Evolutionary conservation across 2,888 invertebrate species (phyloP).

Genomic region (Xestia c-nigrum): DNA sequence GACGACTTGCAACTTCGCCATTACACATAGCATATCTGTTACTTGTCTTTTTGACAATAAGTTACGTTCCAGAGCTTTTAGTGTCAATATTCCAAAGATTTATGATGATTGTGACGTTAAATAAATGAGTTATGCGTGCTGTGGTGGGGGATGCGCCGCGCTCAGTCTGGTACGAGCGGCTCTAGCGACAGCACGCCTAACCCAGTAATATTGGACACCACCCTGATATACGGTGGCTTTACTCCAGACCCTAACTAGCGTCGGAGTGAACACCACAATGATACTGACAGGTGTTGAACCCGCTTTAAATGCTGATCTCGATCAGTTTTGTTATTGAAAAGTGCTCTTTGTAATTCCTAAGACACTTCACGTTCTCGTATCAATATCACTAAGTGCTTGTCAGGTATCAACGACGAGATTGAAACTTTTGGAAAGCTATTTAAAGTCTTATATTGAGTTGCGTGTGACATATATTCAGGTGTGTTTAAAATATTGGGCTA

Average conservation of each 20-base stretch:
- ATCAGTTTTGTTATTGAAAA: not conserved
- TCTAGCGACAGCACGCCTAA: too few relatives aligned
- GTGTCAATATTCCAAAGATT: not conserved
- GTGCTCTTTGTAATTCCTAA: not conserved
- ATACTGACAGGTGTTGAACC: not conserved
- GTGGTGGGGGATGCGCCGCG: too few relatives aligned
- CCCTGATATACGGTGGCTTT: too few relatives aligned
- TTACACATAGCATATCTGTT: not conserved
- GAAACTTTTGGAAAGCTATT: not conserved
- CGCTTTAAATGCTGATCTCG: not conserved
- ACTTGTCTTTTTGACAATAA: not conserved
- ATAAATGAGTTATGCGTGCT: too few relatives aligned
- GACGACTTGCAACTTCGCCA: not conserved
- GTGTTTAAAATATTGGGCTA: not conserved
- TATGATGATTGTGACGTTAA: too few relatives aligned
- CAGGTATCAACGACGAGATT: not conserved
- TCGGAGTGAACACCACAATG: too few relatives aligned
- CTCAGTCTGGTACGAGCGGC: too few relatives aligned
- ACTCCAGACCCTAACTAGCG: too few relatives aligned
- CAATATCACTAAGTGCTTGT: constrained; percentile 15
- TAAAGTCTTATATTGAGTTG: not conserved
- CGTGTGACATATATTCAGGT: not conserved
- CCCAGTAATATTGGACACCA: too few relatives aligned
- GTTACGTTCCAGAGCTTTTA: not conserved
- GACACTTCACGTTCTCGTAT: not conserved